Evolutionary conservation across 2,113 vertebrate species (phyloP).

Genomic region (Pterocles gutturalis): DNA sequence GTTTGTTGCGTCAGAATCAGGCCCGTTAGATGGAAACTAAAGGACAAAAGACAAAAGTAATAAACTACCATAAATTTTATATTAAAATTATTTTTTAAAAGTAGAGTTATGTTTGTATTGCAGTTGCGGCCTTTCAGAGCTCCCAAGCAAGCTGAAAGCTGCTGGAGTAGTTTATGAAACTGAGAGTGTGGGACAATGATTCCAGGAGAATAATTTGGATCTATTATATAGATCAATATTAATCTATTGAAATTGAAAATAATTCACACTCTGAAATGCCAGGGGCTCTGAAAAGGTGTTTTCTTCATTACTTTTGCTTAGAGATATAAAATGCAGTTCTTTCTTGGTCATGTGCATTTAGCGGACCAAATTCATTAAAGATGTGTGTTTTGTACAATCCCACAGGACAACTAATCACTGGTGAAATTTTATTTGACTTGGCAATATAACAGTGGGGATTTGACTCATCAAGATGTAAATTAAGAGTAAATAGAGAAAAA

Average conservation of each 20-base stretch:
- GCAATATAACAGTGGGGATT: not conserved
- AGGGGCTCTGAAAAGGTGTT: not conserved
- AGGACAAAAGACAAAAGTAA: not conserved
- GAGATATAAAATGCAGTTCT: not conserved
- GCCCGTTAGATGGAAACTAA: not conserved
- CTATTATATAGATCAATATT: not conserved
- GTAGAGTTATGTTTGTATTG: not conserved
- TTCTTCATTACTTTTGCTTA: not conserved
- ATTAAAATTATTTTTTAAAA: not conserved
- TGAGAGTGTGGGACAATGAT: rapidly evolving
- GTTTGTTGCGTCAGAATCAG: not conserved
- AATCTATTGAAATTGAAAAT: not conserved
- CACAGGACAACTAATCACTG: not conserved
- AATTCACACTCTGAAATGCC: not conserved
- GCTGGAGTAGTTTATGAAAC: not conserved
- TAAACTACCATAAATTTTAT: not conserved
- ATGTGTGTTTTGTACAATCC: not conserved
- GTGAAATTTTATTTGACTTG: slow-evolving; percentile 25
- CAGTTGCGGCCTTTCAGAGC: not conserved
- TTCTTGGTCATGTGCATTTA: not conserved
- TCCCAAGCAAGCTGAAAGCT: not conserved
- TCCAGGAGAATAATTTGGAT: not conserved
- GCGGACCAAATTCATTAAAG: not conserved
- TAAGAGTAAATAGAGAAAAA: not conserved
- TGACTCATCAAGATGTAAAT: slow-evolving; percentile 57